Percentiles rank a stretch among this genome's conserved stretches.
These are phyloP conservation scores for Trididemnum clinides DNA, from an alignment of 23 tunicate species.

Conservation along the genomic window DNA sequence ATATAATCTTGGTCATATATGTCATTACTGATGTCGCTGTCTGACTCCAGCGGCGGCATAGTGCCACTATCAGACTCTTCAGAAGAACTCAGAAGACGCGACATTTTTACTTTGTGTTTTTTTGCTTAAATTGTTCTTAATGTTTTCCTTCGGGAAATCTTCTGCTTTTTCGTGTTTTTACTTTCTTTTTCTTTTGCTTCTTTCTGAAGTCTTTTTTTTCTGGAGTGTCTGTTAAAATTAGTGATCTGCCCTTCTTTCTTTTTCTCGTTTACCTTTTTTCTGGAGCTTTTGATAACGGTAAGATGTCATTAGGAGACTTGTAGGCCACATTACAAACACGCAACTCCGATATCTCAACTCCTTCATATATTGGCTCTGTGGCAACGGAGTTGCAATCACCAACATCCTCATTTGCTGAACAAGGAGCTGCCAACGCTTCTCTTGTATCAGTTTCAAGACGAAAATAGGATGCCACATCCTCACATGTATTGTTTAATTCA, in stretches of 20 bases:
- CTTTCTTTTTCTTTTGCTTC: background rate
- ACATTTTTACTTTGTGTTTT: background rate
- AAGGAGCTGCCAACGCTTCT: slow-evolving; percentile 1
- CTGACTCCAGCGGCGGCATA: slow-evolving; percentile 24
- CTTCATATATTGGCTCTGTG: slow-evolving; percentile 18
- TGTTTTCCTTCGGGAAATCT: too few species aligned
- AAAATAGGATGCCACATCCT: too few species aligned
- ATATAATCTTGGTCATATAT: slow-evolving; percentile 4
- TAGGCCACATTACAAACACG: slow-evolving; percentile 16
- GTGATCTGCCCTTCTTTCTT: too few species aligned
- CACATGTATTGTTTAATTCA: slow-evolving; percentile 17
- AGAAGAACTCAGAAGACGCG: background rate
- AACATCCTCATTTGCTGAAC: slow-evolving; percentile 23
- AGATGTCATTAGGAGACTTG: slow-evolving; percentile 17
- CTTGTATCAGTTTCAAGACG: too few species aligned
- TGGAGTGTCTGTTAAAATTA: too few species aligned
- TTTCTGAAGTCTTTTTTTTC: too few species aligned
- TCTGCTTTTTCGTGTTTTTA: background rate
- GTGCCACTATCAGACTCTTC: background rate
- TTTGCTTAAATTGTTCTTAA: background rate
- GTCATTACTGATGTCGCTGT: too few species aligned
- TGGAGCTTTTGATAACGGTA: too few species aligned
- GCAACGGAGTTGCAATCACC: slow-evolving; percentile 18
- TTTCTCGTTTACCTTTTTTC: background rate
- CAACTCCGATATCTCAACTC: slow-evolving; percentile 2